A percentile compares a stretch with the other conserved stretches of the same genome.
Evolutionary conservation across 2,888 invertebrate genomes (phyloP).

Genomic region (Ormyrus thymus): DNA sequence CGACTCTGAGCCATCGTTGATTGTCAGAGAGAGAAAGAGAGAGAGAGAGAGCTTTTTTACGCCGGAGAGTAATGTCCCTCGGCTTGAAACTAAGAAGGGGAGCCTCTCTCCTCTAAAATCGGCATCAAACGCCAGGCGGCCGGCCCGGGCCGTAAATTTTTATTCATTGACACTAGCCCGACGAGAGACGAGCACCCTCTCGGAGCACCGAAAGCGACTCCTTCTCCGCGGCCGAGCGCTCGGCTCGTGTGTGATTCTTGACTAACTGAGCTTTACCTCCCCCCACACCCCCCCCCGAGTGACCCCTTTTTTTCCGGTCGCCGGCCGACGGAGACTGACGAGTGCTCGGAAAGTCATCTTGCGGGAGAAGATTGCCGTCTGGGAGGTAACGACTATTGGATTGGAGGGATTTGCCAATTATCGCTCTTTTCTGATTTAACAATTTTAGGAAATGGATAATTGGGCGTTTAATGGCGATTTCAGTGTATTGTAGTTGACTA

Average conservation of each 20-base stretch:
- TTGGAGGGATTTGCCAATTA: too few species aligned
- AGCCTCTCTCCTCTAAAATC: constrained; percentile 67
- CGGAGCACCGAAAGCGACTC: constrained; percentile 60
- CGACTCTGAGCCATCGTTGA: constrained; percentile 70
- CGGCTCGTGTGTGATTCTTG: not conserved
- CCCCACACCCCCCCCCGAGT: not conserved
- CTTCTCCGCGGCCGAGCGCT: constrained; percentile 19
- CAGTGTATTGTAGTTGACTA: too few species aligned
- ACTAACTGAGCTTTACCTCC: constrained; percentile 15
- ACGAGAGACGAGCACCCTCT: constrained; percentile 63
- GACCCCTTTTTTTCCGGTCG: not conserved
- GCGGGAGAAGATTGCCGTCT: too few species aligned
- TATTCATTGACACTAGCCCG: constrained; percentile 73
- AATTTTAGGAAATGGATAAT: too few species aligned
- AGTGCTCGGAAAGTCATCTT: too few species aligned
- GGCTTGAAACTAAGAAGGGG: constrained; percentile 12
- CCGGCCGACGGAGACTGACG: too few species aligned
- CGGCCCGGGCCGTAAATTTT: constrained; percentile 69
- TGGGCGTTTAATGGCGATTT: too few species aligned
- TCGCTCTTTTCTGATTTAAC: too few species aligned
- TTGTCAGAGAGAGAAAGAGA: constrained; percentile 61
- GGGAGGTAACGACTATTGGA: too few species aligned
- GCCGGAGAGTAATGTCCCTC: constrained; percentile 11
- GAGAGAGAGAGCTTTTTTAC: constrained; percentile 58
- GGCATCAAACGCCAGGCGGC: constrained; percentile 67